Evolutionary conservation across 2,113 vertebrate species (phyloP), one percentile per base, ranked within the genome.

Genomic region (Stigmatopora nigra): DNA sequence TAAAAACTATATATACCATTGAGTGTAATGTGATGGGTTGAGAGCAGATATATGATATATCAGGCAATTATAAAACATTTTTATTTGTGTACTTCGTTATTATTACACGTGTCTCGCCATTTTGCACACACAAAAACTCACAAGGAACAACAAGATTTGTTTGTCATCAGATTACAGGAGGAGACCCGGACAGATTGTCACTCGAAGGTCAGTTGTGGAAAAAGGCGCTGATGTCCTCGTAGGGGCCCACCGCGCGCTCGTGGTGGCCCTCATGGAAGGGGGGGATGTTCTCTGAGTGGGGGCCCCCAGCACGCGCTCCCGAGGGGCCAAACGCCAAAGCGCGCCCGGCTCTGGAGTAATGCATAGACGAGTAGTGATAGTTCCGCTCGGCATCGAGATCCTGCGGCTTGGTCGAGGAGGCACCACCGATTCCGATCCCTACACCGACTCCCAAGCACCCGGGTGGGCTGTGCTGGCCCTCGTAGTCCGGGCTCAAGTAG

Each of bases 151-250:
- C 82, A 85, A 79, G 72, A 81, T 31, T 31, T 67, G 82, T 79
- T 85, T 78, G 84, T 84, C 36, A 64, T 64, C 31, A 19, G 63
- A 64, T 51, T 45, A 45, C n/a, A 61, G 41, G 38, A 44, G 38
- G 8, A 45, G 41, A 61, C n/a, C 3, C 16, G 2, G 48, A 35
- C 73, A 65, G 75, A 81, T 84, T 83, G 78, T 78, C 78, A 67
- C 5, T 72, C 14, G 36, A 46, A 49, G 68, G 56, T 86, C 89
- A 96, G 84, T 94, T 97, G 89, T 96, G 95, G 91, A 96, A 98
- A 92, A 97, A 98, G 58, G 95, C 93, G 77, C 98, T 97, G 82
- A 98, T 93, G 84, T 98, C 96, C 87, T 98, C 96, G 57, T 97
- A 98, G 77, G 92, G 91, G 12, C 94, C 53, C 22, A 31, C 93